Percentiles rank a stretch among this genome's conserved stretches.
Evolutionary conservation across 2,888 invertebrate genomes (phyloP).

Genomic region (Dicyrtoma fusca): DNA sequence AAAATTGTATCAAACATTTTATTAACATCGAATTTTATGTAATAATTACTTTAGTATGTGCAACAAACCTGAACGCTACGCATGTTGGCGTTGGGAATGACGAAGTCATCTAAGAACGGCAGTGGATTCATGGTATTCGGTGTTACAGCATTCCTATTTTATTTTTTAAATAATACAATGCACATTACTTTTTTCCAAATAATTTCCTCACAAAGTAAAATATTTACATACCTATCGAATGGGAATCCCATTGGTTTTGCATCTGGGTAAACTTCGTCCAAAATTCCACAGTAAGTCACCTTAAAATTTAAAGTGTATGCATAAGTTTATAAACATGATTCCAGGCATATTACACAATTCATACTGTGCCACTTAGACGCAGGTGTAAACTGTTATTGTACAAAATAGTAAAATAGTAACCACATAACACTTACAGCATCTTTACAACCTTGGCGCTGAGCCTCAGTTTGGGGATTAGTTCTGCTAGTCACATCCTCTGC

Average conservation of each 20-base stretch:
- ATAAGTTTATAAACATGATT: too few species aligned
- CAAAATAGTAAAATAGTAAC: too few species aligned
- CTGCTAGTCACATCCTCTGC: constrained; percentile 55
- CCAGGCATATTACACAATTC: too few species aligned
- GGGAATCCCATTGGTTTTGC: constrained; percentile 77
- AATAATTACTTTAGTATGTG: not conserved
- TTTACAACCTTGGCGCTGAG: constrained; percentile 62
- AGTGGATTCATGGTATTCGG: constrained; percentile 35
- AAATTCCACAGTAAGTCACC: constrained; percentile 81
- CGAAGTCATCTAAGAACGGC: constrained; percentile 40
- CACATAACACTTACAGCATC: constrained; percentile 76
- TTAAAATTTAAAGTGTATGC: too few species aligned
- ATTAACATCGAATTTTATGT: not conserved
- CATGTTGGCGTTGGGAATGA: constrained; percentile 44
- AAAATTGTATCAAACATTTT: too few species aligned
- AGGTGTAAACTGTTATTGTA: too few species aligned
- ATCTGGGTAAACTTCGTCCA: constrained; percentile 78
- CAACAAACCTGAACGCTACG: constrained; percentile 36
- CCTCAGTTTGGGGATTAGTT: constrained; percentile 13
- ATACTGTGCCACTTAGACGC: too few species aligned
- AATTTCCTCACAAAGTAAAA: constrained; percentile 4
- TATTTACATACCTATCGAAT: constrained; percentile 42
- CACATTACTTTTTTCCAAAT: too few species aligned
- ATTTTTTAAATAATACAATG: too few species aligned
- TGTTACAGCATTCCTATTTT: too few species aligned